Evolutionary conservation across 2,888 invertebrate genomes (phyloP).

Genomic region (Pycnomerus fuliginosus): DNA sequence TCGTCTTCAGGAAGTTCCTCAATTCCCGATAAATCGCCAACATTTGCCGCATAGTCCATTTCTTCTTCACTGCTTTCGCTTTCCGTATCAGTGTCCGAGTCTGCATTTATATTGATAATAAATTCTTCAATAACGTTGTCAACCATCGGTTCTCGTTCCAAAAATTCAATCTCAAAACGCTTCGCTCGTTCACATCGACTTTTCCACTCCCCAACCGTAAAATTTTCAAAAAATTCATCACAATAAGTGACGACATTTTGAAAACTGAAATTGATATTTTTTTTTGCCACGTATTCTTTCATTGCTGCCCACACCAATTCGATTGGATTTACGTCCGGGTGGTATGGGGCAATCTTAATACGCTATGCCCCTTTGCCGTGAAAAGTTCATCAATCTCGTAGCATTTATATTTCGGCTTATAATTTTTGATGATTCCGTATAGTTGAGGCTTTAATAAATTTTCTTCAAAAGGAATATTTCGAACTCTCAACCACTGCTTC

Average conservation of each 20-base stretch:
- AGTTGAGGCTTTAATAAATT: background rate
- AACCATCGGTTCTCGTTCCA: conserved; percentile 3
- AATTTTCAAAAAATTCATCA: background rate
- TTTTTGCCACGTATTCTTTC: background rate
- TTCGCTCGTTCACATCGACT: background rate
- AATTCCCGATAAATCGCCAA: too few species aligned
- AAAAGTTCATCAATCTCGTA: background rate
- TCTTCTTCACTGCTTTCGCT: too few species aligned
- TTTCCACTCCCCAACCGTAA: conserved; percentile 9
- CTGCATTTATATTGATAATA: conserved; percentile 2
- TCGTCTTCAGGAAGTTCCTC: too few species aligned
- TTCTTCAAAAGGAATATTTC: background rate
- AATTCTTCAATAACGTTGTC: conserved; percentile 9
- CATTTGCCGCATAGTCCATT: too few species aligned
- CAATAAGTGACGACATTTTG: background rate
- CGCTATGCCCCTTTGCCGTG: background rate
- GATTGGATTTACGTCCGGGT: background rate
- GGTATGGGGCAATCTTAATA: background rate
- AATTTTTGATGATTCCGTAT: background rate
- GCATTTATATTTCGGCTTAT: background rate
- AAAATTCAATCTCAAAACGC: conserved; percentile 5
- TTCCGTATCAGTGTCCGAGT: too few species aligned
- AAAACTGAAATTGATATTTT: background rate
- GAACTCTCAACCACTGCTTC: background rate
- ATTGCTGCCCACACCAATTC: background rate